A percentile compares a stretch with the other conserved stretches of the same genome.
Evolutionary conservation across 64 coral and sea anemone species (phyloP).

Genomic region (Cladopsammia gracilis): DNA sequence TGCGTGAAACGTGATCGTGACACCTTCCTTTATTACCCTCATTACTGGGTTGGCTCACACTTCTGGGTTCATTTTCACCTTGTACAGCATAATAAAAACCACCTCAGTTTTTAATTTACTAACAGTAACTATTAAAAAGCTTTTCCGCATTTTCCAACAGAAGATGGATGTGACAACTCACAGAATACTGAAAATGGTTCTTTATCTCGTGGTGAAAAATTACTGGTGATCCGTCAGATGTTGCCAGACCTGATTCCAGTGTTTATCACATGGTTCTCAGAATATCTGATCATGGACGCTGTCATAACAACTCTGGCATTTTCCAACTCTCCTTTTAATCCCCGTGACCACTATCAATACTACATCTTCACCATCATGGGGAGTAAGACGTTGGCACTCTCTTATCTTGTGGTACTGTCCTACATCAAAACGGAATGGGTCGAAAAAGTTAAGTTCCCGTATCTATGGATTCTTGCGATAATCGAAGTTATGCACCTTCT

Average conservation of each 20-base stretch:
- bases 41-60: no score
- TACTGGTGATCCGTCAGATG: conserved; percentile 45
- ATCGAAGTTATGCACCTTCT: conserved; percentile 58
- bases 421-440: conserved; percentile 31
- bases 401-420: conserved; percentile 57
- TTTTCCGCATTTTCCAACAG: not conserved
- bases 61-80: no score
- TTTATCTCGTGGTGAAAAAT: conserved; percentile 52
- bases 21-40: no score
- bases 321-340: conserved; percentile 66
- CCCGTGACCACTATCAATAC: conserved; percentile 87
- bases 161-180: not conserved
- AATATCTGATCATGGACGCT: conserved; percentile 80
- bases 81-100: no score
- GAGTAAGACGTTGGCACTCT: conserved; percentile 69
- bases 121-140: no score
- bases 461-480: conserved; percentile 53
- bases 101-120: no score
- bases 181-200: not conserved
- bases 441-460: conserved; percentile 54
- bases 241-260: conserved; percentile 22
- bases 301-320: conserved; percentile 82
- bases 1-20: no score
- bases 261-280: conserved; percentile 55
- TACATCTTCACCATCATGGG: conserved; percentile 65